Base-by-base conservation (phyloP, 2,888 invertebrate genomes). In the Terebella lapidaria region DNA sequence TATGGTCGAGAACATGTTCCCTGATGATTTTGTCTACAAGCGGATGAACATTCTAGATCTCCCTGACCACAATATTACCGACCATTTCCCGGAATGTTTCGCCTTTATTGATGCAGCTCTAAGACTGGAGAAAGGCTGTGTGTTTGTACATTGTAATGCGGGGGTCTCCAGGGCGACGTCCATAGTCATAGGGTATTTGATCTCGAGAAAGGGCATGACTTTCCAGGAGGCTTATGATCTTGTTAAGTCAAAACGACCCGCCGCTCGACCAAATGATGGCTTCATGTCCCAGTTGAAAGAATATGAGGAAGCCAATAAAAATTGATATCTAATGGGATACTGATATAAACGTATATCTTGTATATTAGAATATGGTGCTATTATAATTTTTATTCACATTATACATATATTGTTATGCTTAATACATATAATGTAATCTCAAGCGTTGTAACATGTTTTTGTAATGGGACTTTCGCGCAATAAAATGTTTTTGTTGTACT, bases 91-190 rank as follows among this genome's bases (percentile, higher is more conserved):
- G 0, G 62, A 66, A 15, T 85, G 88, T 70, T 82, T 88, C 60
- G 76, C 82, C 1, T 89, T 88, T 71, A 87, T 94, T 54, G 82
- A 86, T n/a, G 65, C 79, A 42, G 84, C 84, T 24, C 75, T 85
- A 2, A n/a, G n/a, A n/a, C 46, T 54, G n/a, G 70, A 69, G 2
- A 76, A 76, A 26, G 84, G 85, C 27, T 85, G 85, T 74, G 83
- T 92, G 56, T 83, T 92, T 65, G 86, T 94, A 1, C 94, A 94
- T 81, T 94, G 94, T 75, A 94, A 94, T 80, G 94, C 94, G 27
- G 94, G 94, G 0, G 88, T 94, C 0, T 94, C 94, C 0, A 84
- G 94, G 10, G 89, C 93, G 1, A 85, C 92, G 0, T 85, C 88
- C 62, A 83, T 94, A 25, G 86, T 88, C 0, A 89, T 94, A 57